Evolutionary conservation across 2,888 invertebrate species (phyloP), one percentile per base, ranked within the genome.

Genomic region (Coelogynopora nodosa): DNA sequence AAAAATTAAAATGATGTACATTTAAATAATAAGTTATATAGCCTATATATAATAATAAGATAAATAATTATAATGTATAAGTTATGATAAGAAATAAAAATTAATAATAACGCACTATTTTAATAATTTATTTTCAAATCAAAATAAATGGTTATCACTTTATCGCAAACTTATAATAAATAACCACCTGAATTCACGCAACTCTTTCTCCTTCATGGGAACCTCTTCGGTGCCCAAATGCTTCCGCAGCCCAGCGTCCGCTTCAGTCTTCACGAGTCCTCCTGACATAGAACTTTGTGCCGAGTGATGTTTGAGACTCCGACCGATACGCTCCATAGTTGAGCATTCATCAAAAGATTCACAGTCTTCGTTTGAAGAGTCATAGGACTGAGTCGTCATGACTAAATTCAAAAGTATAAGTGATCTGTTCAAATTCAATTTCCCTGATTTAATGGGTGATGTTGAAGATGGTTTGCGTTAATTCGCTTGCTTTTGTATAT

Each of bases 191-290:
- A 74, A 74, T 13, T 74, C 74, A 74, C 74, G 74, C 74, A 74
- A 74, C 74, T 74, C 74, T 74, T 74, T 74, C 74, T 74, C 74
- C 74, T 74, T 74, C 2, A 74, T 74, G 2, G 74, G 74, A 5
- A 74, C 27, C 27, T 74, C 27, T 23, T 74, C 74, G 74, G 10
- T 23, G 5, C 74, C 74, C 5, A 74, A 26, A 74, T 23, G 74
- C 23, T 74, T 74, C 74, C 74, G 74, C 5, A 74, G 74, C 5
- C 23, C 23, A 2, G 5, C 2, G 74, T 23, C 23, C 27, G 27
- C 5, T 23, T 74, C 74, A 13, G 5, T 5, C 5, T 2, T 26
- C 2, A 26, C 23, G 23, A 13, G 23, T n/a, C 74, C 27, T 2
- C 5, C 27, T 26, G 74, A 2, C 23, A 74, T 74, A 13, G 74